Evolutionary conservation across 2,888 invertebrate genomes (phyloP).

Genomic region (Drosophila neutralis): DNA sequence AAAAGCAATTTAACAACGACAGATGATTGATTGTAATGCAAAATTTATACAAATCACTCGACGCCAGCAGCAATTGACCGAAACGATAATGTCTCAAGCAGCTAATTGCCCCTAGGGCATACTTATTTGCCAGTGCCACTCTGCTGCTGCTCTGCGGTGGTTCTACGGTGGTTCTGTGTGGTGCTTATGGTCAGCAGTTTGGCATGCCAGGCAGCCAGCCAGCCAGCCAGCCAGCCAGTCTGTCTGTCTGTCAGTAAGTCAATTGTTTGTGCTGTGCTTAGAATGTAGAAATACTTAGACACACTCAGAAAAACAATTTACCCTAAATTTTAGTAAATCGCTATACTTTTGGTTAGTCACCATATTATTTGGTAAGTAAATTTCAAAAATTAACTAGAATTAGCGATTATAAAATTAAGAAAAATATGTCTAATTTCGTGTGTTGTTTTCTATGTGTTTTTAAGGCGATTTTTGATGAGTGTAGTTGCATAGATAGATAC

Average conservation of each 20-base stretch:
- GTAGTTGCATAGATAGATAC: constrained; percentile 14
- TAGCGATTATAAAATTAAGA: too few species aligned
- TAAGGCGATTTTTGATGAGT: not conserved
- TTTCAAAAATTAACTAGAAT: too few species aligned
- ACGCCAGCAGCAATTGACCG: constrained; percentile 18
- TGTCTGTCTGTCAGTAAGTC: constrained; percentile 6
- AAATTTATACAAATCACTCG: constrained; percentile 72
- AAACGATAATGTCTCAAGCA: constrained; percentile 60
- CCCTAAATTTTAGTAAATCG: not conserved
- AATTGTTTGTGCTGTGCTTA: constrained; percentile 1
- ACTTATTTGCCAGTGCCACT: constrained; percentile 10
- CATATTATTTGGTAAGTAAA: not conserved
- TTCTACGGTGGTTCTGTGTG: not conserved
- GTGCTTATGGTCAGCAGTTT: constrained; percentile 10
- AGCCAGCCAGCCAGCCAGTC: not conserved
- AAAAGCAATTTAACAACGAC: constrained; percentile 62
- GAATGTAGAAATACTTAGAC: not conserved
- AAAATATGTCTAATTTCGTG: not conserved
- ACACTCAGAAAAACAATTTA: not conserved
- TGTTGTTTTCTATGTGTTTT: too few species aligned
- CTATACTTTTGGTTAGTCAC: not conserved
- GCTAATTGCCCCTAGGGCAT: constrained; percentile 63
- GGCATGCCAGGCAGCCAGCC: constrained; percentile 12
- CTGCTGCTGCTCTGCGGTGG: not conserved
- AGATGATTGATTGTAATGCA: constrained; percentile 78